These are phyloP conservation scores for Horisme vitalbata DNA, from an alignment of 2,888 invertebrate genomes.

Conservation along the genomic window DNA sequence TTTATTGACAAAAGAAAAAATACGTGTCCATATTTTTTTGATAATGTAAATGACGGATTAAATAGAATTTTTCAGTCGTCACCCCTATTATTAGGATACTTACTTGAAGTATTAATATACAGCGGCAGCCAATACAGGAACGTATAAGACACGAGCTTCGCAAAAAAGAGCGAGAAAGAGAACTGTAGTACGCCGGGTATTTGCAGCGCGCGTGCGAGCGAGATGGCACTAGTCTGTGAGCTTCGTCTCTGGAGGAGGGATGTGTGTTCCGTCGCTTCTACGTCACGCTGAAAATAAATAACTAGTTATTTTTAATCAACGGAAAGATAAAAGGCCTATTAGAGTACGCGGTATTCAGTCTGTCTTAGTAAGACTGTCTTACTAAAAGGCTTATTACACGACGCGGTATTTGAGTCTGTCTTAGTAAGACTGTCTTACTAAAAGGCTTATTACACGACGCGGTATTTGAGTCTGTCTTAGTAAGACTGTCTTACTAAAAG, in stretches of 20 bases:
- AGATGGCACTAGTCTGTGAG: constrained; percentile 85
- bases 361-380: too few relatives aligned
- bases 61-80: too few relatives aligned
- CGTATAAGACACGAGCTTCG: constrained; percentile 98
- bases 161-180: constrained; percentile 96
- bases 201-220: constrained; percentile 88
- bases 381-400: too few relatives aligned
- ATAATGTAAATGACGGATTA: too few relatives aligned
- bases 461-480: too few relatives aligned
- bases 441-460: too few relatives aligned
- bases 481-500: too few relatives aligned
- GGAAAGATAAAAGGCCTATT: neutral
- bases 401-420: too few relatives aligned
- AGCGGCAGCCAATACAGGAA: constrained; percentile 98
- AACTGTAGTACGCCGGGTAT: constrained; percentile 98
- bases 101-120: constrained; percentile 93
- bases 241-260: constrained; percentile 81
- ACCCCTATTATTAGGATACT: constrained; percentile 64
- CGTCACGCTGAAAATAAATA: constrained; percentile 31
- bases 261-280: constrained; percentile 57
- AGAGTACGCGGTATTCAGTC: too few relatives aligned
- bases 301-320: neutral
- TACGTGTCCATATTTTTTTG: too few relatives aligned
- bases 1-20: too few relatives aligned
- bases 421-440: too few relatives aligned